Conservation (phyloP, 37 sponge, comb jelly and placozoan genomes). For the Ephydatia muelleri region DNA sequence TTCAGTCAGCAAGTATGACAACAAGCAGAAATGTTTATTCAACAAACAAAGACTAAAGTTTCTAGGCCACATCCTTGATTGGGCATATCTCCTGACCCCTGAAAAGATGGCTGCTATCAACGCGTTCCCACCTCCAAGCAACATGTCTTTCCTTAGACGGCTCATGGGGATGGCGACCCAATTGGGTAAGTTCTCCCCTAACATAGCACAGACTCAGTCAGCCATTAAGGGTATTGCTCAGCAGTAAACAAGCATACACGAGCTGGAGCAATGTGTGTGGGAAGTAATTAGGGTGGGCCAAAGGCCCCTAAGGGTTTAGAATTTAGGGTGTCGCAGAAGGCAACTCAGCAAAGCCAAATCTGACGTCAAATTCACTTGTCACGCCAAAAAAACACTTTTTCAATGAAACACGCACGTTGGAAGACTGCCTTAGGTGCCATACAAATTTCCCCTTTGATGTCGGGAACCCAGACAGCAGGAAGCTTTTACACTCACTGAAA, state of each 20-base stretch:
- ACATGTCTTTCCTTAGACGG: neutral
- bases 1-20: neutral
- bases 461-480: constrained; percentile 24
- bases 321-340: no score
- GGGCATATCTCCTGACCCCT: constrained; percentile 37
- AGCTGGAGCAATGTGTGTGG: no score
- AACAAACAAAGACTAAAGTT: neutral
- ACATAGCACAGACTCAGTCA: neutral
- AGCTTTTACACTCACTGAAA: constrained; percentile 20
- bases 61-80: constrained; percentile 33
- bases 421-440: no score
- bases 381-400: no score
- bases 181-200: no score
- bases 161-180: constrained; percentile 41
- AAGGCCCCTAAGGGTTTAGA: no score
- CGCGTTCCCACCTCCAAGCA: neutral
- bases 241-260: constrained; percentile 3
- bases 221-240: constrained; percentile 28
- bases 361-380: no score
- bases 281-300: no score
- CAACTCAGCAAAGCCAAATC: no score
- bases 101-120: constrained; percentile 23
- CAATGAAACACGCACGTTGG: no score
- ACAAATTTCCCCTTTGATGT: no score
- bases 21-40: constrained; percentile 33